Conservation (phyloP, 2,797 vertebrate species). For the Sebastes nivosus region DNA sequence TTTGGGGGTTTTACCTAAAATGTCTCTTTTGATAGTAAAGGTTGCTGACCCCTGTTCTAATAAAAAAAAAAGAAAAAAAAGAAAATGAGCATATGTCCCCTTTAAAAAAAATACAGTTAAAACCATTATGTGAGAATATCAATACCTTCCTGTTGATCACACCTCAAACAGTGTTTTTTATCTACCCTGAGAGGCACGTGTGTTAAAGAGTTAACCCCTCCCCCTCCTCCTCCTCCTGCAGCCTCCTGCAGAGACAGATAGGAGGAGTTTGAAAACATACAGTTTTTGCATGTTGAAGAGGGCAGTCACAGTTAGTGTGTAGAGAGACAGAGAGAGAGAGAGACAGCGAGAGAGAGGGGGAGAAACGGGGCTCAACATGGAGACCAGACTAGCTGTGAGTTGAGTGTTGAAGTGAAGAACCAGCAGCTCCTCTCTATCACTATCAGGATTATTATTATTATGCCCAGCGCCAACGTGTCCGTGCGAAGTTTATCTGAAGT, state of each 20-base stretch:
- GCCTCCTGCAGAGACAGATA: conserved; percentile 8
- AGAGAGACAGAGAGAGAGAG: too few relatives aligned
- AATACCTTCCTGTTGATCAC: neutral
- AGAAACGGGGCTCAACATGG: conserved; percentile 44
- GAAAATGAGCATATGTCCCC: too few relatives aligned
- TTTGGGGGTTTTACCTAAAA: too few relatives aligned
- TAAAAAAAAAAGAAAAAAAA: too few relatives aligned
- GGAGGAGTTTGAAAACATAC: conserved; percentile 67
- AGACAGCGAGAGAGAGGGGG: too few relatives aligned
- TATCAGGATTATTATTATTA: conserved; percentile 68
- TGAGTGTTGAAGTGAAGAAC: conserved; percentile 9
- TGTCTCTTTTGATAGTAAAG: too few relatives aligned
- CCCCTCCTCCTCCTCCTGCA: conserved; percentile 26
- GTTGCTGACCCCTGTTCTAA: too few relatives aligned
- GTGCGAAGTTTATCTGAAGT: conserved; percentile 79
- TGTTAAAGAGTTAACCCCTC: conserved; percentile 55
- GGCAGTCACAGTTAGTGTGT: neutral
- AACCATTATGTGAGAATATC: neutral
- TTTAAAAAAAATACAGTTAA: neutral
- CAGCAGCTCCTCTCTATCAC: neutral
- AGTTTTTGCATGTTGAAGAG: conserved; percentile 43
- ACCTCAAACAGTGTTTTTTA: neutral
- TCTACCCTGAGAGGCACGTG: conserved; percentile 1
- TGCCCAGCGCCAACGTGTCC: conserved; percentile 75
- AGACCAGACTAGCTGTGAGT: conserved; percentile 9